Evolutionary conservation across 2,888 invertebrate genomes (phyloP), one percentile per base, ranked within the genome.

Genomic region (Drosophila helvetica): DNA sequence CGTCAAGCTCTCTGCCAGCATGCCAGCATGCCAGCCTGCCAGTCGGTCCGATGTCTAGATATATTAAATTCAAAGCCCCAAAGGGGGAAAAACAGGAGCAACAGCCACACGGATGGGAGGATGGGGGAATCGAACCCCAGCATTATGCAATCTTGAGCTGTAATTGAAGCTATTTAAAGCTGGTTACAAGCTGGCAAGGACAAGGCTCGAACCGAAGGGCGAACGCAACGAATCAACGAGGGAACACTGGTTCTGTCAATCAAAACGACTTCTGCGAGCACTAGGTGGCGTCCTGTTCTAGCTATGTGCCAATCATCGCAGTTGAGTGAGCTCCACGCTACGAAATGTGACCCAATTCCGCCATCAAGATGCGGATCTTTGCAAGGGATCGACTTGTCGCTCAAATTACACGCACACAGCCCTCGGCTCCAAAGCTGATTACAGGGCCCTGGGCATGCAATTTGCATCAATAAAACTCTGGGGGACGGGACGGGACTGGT

Each of bases 391-490:
- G 57, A 79, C 75, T 86, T 86, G 84, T 84, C 84, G 86, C 75
- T 84, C 84, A 86, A 84, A 86, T 84, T 82, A 86, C 77, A 86
- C 87, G 84, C 85, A 82, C 78, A 64, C 64, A 57, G 52, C 61
- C 57, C 54, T 67, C 79, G 75, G 86, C 55, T 48, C 27, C 70
- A 74, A 66, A 67, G 74, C 76, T 86, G 85, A 86, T 86, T 86
- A 85, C 80, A 82, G 82, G 69, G 81, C 85, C 56, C 70, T 27
- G 71, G 79, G 79, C 82, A 75, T 86, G 73, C 85, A 86, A 86
- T 86, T 86, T 86, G 79, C 87, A 86, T 87, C 87, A 86, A 86
- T 86, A 86, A 86, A 86, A 85, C 68, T 73, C 43, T 68, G 69
- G 57, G 60, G 70, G 74, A 64, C 79, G 58, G 66, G 61, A 57